Evolutionary conservation across 2,113 vertebrate species (phyloP).

Genomic region (Rhodinocichla rosea): DNA sequence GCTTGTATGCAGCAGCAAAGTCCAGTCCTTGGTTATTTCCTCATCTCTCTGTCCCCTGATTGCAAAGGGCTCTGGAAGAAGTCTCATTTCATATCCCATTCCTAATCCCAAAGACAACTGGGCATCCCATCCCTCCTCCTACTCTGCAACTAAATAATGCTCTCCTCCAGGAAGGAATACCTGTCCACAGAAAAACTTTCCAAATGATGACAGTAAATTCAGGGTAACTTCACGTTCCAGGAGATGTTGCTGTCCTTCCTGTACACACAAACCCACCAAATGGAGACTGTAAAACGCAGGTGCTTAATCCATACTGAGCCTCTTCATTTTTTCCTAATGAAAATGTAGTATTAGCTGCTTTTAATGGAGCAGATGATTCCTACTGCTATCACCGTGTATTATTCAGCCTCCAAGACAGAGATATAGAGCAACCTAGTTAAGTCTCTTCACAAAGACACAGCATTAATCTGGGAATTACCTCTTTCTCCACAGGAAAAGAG

Average conservation of each 20-base stretch:
- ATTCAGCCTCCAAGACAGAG: constrained; percentile 38
- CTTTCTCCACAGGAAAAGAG: not conserved
- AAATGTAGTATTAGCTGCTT: constrained; percentile 2
- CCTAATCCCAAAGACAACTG: not conserved
- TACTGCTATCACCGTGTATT: constrained; percentile 26
- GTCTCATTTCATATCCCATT: not conserved
- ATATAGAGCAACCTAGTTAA: constrained; percentile 44
- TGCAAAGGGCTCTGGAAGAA: not conserved
- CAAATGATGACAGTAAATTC: not conserved
- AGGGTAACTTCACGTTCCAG: not conserved
- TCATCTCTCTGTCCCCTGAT: not conserved
- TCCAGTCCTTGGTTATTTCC: not conserved
- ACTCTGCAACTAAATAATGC: too few species aligned
- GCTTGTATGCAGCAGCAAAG: not conserved
- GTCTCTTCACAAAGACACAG: constrained; percentile 24
- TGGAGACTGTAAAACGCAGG: not conserved
- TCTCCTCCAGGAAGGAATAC: not conserved
- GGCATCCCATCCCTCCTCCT: not conserved
- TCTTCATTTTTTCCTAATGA: constrained; percentile 29
- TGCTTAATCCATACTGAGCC: constrained; percentile 2
- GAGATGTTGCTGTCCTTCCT: not conserved
- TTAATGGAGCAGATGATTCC: constrained; percentile 27
- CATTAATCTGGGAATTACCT: constrained; percentile 39
- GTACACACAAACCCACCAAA: not conserved
- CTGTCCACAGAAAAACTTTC: not conserved